Evolutionary conservation across 1,140 invertebrate species (phyloP), one percentile per base, ranked within the genome.

Genomic region (Caenorhabditis tropicalis): DNA sequence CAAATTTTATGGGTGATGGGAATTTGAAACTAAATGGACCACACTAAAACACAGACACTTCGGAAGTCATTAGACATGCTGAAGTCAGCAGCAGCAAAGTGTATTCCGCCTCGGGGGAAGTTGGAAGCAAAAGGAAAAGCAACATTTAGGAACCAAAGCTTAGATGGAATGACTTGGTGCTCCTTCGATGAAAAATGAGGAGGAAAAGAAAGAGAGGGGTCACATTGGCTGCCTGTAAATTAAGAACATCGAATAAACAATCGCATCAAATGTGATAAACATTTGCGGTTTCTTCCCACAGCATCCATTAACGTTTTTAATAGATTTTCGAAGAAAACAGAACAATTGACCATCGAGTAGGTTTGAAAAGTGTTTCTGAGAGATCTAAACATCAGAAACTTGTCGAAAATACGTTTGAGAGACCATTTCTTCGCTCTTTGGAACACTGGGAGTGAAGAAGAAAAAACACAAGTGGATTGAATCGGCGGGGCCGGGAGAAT

Each of bases 401-500:
- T 51, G 9, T 7, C 2, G 4, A 51, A 21, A 51, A 51, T 27
- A 24, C 7, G 10, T 56, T 27, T 21, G 53, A 56, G 9, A 19
- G 10, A 24, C 5, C 53, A 27, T 56, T 56, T 27, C 53, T 56
- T 56, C 10, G 53, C 24, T 56, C 24, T 43, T 43, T 27, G 36
- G 36, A 43, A 27, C 33, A 74, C 36, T 15, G n/a, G 36, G 36
- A 46, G 36, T 24, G 29, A 27, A 31, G 36, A n/a, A 46, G 31
- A 65, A 74, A 74, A 27, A 74, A 74, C 65, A 24, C 65, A 74
- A 74, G 65, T 74, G 36, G 65, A 74, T 43, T 36, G 58, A 65
- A 65, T 33, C 58, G 58, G 58, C 58, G 36, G 24, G n/a, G 33
- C 58, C 58, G 58, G 24, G 36, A 74, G 29, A 74, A 43, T 43